A percentile compares a stretch with the other conserved stretches of the same genome.
These are phyloP conservation scores for Saccostrea glomerata DNA, from an alignment of 1,140 invertebrate genomes.

Conservation along the genomic window DNA sequence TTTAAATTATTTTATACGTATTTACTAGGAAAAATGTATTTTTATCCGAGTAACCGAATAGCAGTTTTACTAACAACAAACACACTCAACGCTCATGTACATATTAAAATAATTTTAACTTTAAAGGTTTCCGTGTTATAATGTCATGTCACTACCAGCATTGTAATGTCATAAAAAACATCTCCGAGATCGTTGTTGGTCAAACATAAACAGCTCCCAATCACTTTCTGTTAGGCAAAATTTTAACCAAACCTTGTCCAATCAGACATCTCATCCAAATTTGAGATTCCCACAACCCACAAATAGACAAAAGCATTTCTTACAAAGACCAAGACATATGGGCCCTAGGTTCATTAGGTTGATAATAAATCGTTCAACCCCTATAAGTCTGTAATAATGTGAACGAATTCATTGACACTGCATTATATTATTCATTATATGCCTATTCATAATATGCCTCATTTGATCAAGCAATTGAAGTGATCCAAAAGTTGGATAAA, in stretches of 20 bases:
- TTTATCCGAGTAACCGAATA: too few relatives aligned
- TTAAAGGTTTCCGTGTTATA: background rate
- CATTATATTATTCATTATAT: background rate
- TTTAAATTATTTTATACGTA: too few relatives aligned
- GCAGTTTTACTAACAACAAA: too few relatives aligned
- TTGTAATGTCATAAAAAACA: background rate
- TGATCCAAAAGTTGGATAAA: constrained; percentile 35
- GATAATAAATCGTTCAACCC: background rate
- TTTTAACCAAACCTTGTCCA: background rate
- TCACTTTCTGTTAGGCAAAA: background rate
- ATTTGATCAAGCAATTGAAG: background rate
- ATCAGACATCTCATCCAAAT: background rate
- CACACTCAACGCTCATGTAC: background rate
- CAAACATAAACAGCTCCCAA: background rate
- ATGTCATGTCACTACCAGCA: background rate
- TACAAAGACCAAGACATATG: constrained; percentile 8
- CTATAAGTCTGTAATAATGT: background rate
- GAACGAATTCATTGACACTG: background rate
- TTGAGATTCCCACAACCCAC: background rate
- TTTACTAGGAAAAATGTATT: too few relatives aligned
- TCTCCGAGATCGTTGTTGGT: background rate
- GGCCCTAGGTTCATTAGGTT: background rate
- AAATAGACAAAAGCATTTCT: background rate
- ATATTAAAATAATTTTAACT: background rate
- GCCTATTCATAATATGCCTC: background rate